phyloP scores from a whole-genome alignment of 2,888 invertebrate species.

The Ophion costatus region DNA sequence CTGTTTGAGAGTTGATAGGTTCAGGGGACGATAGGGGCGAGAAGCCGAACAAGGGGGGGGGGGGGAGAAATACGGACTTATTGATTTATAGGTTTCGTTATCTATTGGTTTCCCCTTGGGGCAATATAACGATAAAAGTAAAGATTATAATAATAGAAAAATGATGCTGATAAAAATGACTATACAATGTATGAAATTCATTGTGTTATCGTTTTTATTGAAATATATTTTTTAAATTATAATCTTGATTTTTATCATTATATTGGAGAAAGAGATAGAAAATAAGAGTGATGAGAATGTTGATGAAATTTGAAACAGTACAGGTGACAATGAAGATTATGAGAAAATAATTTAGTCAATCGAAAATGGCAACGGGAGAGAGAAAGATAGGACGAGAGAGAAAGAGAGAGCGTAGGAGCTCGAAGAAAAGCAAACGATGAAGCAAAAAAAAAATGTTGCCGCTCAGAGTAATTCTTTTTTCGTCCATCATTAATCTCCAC shows the following conservation, averaged over 20 bases:
- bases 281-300: background rate
- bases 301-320: background rate
- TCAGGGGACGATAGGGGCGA: no score
- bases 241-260: no score
- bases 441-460: conserved; percentile 18
- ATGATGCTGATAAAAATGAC: background rate
- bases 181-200: background rate
- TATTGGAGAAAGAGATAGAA: no score
- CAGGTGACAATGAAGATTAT: background rate
- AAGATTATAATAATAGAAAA: background rate
- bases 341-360: background rate
- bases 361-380: conserved; percentile 1
- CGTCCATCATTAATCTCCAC: conserved; percentile 61
- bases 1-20: no score
- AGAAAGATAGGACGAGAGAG: background rate
- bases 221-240: no score
- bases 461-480: conserved; percentile 54
- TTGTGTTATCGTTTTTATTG: no score
- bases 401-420: background rate
- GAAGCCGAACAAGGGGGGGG: no score
- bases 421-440: conserved; percentile 28
- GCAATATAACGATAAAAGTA: background rate
- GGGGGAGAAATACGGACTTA: no score
- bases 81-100: no score
- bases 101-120: no score